Base-by-base conservation (phyloP, 2,113 vertebrate genomes). In the Paratilapia polleni region DNA sequence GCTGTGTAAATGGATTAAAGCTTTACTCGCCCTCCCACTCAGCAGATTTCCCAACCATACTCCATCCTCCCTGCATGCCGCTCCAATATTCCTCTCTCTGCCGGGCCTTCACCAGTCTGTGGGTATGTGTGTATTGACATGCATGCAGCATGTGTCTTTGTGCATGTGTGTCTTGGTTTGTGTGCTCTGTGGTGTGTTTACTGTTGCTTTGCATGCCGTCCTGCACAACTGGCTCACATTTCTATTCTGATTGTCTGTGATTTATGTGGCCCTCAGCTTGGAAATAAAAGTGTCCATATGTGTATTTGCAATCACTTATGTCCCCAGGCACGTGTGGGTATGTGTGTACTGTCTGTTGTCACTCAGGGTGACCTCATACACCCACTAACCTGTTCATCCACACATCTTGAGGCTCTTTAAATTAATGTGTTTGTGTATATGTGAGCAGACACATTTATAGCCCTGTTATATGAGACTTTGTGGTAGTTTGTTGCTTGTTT, bases 1-100 rank as follows among this genome's bases (percentile, higher is more conserved):
- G 78, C 84, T 78, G 80, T 70, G 78, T 77, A 83, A 92, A 87
- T 85, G 70, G 90, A 88, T 90, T 79, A 58, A 56, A 80, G 82
- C 61, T 86, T 84, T 76, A 80, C 82, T 84, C 28, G 12, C 63
- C 78, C 80, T 86, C 86, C 75, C 78, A 68, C 64, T 82, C 84
- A 81, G 68, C 75, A 77, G 38, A 81, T 78, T 78, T 76, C 74
- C 73, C 41, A 76, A 24, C 73, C 78, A 34, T 75, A 52, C 61
- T 68, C 81, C 85, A 83, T 31, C 76, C 75, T 90, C 81, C 80
- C 80, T 81, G 63, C 82, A 38, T 77, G 68, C 63, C 24, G 56
- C 61, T 66, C 47, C 49, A 64, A 61, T 60, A 59, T 77, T 17
- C 34, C 24, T 89, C 62, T 83, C 75, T 80, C 70, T 41, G 15